These are phyloP conservation scores for Oncorhynchus mykiss DNA, from an alignment of 2,113 vertebrate genomes.

Conservation along the genomic window DNA sequence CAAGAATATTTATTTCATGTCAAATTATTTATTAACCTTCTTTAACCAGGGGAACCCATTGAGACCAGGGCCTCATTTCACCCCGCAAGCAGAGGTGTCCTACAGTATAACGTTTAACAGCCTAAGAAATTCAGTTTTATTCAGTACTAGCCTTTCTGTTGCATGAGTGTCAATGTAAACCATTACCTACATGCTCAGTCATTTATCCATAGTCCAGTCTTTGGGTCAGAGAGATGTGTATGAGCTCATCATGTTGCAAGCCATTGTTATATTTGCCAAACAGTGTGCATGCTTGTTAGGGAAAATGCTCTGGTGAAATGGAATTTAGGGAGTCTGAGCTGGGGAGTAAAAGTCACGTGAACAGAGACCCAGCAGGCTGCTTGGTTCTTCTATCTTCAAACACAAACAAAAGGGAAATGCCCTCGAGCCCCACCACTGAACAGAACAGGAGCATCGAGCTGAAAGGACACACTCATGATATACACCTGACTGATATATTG, in stretches of 20 bases:
- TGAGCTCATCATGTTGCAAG: slow-evolving; percentile 15
- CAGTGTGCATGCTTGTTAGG: slow-evolving; percentile 42
- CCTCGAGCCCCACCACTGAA: not conserved
- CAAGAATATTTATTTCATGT: slow-evolving; percentile 33
- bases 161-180: slow-evolving; percentile 43
- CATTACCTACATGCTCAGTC: slow-evolving; percentile 14
- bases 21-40: slow-evolving; percentile 1
- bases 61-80: not conserved
- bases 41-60: no score
- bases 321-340: not conserved
- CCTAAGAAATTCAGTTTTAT: slow-evolving; percentile 14
- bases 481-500: not conserved
- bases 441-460: not conserved
- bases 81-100: not conserved
- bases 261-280: slow-evolving; percentile 23
- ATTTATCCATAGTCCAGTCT: slow-evolving; percentile 18
- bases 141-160: slow-evolving; percentile 17
- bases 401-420: not conserved
- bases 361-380: not conserved
- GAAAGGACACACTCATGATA: no score
- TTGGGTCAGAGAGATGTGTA: slow-evolving; percentile 2
- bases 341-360: not conserved
- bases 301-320: not conserved
- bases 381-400: not conserved
- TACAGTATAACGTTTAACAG: not conserved